phyloP scores from a whole-genome alignment of 2,888 invertebrate species.

The Rhyacophila evoluta region DNA sequence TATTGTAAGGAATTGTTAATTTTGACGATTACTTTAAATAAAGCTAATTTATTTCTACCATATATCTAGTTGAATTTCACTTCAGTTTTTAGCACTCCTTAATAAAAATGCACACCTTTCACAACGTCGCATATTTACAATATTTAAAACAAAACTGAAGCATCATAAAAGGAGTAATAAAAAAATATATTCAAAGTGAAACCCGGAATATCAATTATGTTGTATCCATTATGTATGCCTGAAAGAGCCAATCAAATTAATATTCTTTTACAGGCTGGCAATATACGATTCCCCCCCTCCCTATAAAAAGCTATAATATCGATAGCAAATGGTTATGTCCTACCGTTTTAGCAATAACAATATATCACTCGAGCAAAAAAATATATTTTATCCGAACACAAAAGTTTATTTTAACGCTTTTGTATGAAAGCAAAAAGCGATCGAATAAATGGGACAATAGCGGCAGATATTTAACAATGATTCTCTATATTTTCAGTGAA shows the following conservation, averaged over 20 bases:
- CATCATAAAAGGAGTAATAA: too few relatives aligned
- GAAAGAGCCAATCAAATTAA: background rate
- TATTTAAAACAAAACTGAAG: too few relatives aligned
- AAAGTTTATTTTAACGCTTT: slow-evolving; percentile 47
- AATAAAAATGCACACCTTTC: too few relatives aligned
- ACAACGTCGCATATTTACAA: too few relatives aligned
- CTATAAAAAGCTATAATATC: slow-evolving; percentile 4
- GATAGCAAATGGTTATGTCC: slow-evolving; percentile 36
- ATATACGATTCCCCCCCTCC: background rate
- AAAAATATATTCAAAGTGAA: too few relatives aligned
- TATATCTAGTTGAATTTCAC: too few relatives aligned
- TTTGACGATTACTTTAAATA: too few relatives aligned
- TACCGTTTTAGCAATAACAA: slow-evolving; percentile 46
- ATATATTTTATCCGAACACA: slow-evolving; percentile 42
- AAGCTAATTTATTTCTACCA: too few relatives aligned
- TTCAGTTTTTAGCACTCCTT: too few relatives aligned
- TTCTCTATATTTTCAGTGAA: slow-evolving; percentile 30
- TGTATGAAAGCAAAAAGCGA: slow-evolving; percentile 47
- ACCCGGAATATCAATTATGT: background rate
- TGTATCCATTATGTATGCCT: background rate
- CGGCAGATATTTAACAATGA: slow-evolving; percentile 43
- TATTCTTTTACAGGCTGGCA: background rate
- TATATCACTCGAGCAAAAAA: slow-evolving; percentile 46
- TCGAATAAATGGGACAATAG: slow-evolving; percentile 42
- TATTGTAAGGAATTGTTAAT: too few relatives aligned